Conservation (phyloP, 2,888 invertebrate species). For the Harpagoxenus sublaevis region DNA sequence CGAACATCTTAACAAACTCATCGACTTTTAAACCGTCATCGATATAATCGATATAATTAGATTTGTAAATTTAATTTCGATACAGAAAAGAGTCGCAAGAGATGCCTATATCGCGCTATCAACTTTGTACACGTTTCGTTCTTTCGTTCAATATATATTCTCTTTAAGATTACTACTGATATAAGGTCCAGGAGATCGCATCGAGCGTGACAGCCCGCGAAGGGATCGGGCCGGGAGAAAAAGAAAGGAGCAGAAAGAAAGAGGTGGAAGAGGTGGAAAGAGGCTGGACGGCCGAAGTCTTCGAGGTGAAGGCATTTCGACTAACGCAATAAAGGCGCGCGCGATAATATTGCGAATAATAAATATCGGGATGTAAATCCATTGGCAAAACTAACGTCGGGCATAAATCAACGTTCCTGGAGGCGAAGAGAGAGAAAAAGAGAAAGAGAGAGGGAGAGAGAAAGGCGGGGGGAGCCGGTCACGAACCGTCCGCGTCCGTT, state of each 20-base stretch:
- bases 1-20: background rate
- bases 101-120: background rate
- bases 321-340: constrained; percentile 84
- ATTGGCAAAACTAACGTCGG: constrained; percentile 85
- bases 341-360: constrained; percentile 86
- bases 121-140: background rate
- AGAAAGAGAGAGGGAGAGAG: background rate
- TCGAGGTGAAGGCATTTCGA: constrained; percentile 78
- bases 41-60: background rate
- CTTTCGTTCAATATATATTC: constrained; percentile 31
- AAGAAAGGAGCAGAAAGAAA: constrained; percentile 48
- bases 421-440: constrained; percentile 44
- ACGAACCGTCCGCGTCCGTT: constrained; percentile 79
- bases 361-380: constrained; percentile 86
- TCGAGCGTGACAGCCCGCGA: constrained; percentile 59
- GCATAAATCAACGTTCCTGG: constrained; percentile 84
- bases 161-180: constrained; percentile 50
- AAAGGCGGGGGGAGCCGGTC: constrained; percentile 51
- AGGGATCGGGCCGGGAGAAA: constrained; percentile 46
- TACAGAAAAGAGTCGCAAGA: background rate
- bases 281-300: constrained; percentile 57
- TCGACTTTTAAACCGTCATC: background rate
- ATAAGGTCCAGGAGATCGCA: constrained; percentile 55
- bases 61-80: constrained; percentile 16
- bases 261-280: constrained; percentile 45